Evolutionary conservation across 2,888 invertebrate genomes (phyloP), one percentile per base, ranked within the genome.

Genomic region (Oeneis ivallda): DNA sequence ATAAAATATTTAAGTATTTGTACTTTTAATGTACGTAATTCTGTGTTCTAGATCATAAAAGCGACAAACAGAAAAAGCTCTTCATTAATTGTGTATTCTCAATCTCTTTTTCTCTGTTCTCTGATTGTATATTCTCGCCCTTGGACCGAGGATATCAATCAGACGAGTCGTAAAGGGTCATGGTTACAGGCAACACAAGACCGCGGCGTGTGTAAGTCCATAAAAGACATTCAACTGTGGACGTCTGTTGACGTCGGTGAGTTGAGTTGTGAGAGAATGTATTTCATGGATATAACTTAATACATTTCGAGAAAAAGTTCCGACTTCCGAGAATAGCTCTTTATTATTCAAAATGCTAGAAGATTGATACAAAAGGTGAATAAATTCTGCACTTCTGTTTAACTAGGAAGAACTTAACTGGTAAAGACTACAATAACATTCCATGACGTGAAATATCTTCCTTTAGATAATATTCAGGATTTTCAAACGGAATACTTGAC

Each of bases 281-380:
- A 8, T 10, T 59, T 59, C 45, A 34, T 34, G 37, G 17, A 32
- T 45, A 15, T 43, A 57, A 57, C 26, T 26, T 19, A 57, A 57
- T n/a, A 17, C 5, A 47, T 37, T 49, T 34, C 17, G 6, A 15
- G 9, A 37, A 47, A 59, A 1, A 43, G 11, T 15, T 47, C 43
- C 32, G 45, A 43, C 6, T 15, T 47, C 43, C 32, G 45, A 34
- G 47, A 15, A 34, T 10, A 4, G 37, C 11, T 17, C 19, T 49
- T 60, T 60, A 49, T 49, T 47, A 60, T 60, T 60, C 59, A 32
- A 57, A 57, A 45, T 47, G 13, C 37, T 19, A 41, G 41, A 47
- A 49, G 49, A 7, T 60, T 49, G 37, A 49, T 17, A 37, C 11
- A 58, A 45, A 37, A 60, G 49, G 49, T 49, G 47, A 59, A 49